Conservation (phyloP, 2,888 invertebrate genomes). For the Acanthosepion lycidas region DNA sequence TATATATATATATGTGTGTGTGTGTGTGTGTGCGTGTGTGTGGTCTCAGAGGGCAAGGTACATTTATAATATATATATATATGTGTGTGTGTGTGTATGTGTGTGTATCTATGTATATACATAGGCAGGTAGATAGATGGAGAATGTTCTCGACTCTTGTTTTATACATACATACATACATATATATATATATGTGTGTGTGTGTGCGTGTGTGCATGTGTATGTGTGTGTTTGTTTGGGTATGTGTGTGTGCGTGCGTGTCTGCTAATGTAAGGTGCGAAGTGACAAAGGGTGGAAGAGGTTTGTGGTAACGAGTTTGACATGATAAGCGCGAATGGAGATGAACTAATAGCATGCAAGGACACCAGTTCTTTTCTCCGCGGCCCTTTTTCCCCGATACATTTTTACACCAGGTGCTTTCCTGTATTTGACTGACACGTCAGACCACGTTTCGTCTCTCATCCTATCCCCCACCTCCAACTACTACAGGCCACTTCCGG, state of each 20-base stretch:
- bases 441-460: neutral
- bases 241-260: neutral
- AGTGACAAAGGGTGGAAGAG: neutral
- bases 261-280: neutral
- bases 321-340: neutral
- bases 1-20: neutral
- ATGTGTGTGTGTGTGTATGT: neutral
- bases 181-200: neutral
- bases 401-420: conserved; percentile 10
- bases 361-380: neutral
- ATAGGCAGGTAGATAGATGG: neutral
- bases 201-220: no score
- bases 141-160: neutral
- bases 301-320: neutral
- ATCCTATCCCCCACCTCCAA: neutral
- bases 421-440: neutral
- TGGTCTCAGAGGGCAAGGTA: no score
- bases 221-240: no score
- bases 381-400: neutral
- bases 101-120: neutral
- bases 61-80: no score
- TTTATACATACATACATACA: neutral
- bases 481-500: neutral
- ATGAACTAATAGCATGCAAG: neutral
- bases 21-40: neutral